Conservation (phyloP, 2,888 invertebrate species). For the Drosophila eohydei region DNA sequence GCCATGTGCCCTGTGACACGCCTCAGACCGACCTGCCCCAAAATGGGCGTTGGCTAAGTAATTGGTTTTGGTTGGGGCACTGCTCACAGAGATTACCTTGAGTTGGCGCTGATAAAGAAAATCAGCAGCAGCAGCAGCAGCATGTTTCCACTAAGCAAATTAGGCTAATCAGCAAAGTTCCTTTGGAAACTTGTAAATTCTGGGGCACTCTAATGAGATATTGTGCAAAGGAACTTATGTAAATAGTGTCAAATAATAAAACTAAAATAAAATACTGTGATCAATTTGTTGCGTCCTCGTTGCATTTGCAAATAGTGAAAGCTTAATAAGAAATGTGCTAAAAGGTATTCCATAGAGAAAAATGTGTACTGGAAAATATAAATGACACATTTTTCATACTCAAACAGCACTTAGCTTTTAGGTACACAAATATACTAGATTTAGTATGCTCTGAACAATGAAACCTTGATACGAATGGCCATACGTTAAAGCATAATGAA, state of each 20-base stretch:
- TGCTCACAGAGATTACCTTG: conserved; percentile 48
- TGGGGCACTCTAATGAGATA: background rate
- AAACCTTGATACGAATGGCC: background rate
- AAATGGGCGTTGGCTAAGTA: conserved; percentile 65
- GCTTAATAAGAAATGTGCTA: background rate
- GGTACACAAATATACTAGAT: background rate
- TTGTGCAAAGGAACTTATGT: background rate
- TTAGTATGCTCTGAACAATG: background rate
- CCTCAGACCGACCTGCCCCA: conserved; percentile 14
- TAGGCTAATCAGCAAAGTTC: conserved; percentile 27
- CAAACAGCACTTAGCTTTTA: conserved; percentile 6
- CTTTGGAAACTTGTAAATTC: conserved; percentile 16
- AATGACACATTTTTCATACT: background rate
- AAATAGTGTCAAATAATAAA: background rate
- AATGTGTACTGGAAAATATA: background rate
- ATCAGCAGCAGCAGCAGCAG: background rate
- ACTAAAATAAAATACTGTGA: background rate
- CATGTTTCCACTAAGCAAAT: conserved; percentile 12
- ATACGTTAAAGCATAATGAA: background rate
- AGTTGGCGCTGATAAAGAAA: conserved; percentile 23
- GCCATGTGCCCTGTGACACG: conserved; percentile 50
- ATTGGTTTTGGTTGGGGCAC: conserved; percentile 51
- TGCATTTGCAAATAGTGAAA: background rate
- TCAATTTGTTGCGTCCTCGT: background rate
- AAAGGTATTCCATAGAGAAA: background rate